phyloP scores from a whole-genome alignment of 2,113 vertebrate species.

The Poicephalus gulielmi region DNA sequence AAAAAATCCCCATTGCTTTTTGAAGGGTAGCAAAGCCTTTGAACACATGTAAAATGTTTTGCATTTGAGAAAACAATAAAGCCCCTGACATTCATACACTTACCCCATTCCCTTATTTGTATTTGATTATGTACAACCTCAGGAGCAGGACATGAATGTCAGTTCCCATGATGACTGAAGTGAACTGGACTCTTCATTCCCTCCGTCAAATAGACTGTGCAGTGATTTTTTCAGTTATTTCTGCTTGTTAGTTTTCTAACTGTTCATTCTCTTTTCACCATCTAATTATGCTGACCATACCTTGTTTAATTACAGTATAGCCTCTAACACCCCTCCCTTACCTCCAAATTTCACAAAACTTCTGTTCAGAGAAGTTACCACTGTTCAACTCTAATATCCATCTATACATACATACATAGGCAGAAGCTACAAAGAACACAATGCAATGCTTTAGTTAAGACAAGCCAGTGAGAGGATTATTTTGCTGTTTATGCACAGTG shows the following conservation, averaged over 20 bases:
- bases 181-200: background rate
- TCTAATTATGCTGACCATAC: background rate
- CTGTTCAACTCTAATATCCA: background rate
- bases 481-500: background rate
- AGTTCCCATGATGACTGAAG: background rate
- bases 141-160: background rate
- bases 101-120: background rate
- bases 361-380: background rate
- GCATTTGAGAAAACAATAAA: background rate
- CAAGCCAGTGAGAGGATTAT: background rate
- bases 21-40: background rate
- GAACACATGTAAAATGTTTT: background rate
- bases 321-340: background rate
- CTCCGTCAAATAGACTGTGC: background rate
- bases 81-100: background rate
- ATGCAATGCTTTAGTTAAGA: background rate
- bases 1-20: background rate
- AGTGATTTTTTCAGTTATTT: background rate
- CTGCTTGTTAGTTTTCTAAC: background rate
- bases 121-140: background rate
- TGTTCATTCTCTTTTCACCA: background rate
- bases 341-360: background rate
- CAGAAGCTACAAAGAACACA: background rate
- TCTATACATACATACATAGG: rapidly evolving
- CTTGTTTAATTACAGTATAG: background rate